These are phyloP conservation scores for Noctilio leporinus DNA, from an alignment of 2,113 vertebrate species.

Conservation along the genomic window DNA sequence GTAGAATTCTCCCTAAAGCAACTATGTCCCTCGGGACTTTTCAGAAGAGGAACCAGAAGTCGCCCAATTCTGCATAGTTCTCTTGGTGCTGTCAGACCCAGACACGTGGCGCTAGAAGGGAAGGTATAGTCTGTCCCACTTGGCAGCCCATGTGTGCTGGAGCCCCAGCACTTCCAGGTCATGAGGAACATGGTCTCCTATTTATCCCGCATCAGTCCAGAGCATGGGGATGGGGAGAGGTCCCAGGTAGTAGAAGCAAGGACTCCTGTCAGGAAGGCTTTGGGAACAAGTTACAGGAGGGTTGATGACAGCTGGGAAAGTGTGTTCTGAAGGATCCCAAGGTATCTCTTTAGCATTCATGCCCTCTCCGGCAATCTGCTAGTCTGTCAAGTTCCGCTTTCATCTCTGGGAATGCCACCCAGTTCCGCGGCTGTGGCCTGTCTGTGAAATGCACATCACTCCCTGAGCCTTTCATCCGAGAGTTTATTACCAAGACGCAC, in stretches of 20 bases:
- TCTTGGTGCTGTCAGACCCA: not conserved
- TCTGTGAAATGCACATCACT: not conserved
- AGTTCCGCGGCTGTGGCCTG: not conserved
- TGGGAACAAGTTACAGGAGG: not conserved
- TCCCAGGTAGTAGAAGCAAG: not conserved
- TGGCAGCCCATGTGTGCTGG: not conserved
- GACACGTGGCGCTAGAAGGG: not conserved
- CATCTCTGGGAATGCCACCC: not conserved
- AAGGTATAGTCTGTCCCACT: accelerated
- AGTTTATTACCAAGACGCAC: not conserved
- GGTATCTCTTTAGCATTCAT: conserved; percentile 23
- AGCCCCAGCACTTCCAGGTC: not conserved
- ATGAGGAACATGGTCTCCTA: not conserved
- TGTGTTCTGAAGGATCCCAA: conserved; percentile 15
- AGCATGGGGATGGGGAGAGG: not conserved
- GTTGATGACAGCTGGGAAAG: not conserved
- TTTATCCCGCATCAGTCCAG: not conserved
- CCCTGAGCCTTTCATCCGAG: conserved; percentile 21
- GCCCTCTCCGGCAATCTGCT: conserved; percentile 44
- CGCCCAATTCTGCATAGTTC: not conserved
- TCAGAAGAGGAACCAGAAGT: not conserved
- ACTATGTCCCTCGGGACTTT: not conserved
- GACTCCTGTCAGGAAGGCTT: not conserved
- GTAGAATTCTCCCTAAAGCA: not conserved
- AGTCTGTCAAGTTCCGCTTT: conserved; percentile 4